A percentile compares a stretch with the other conserved stretches of the same genome.
These are phyloP conservation scores for Dynastes hyllus DNA, from an alignment of 2,888 invertebrate genomes.

Conservation along the genomic window DNA sequence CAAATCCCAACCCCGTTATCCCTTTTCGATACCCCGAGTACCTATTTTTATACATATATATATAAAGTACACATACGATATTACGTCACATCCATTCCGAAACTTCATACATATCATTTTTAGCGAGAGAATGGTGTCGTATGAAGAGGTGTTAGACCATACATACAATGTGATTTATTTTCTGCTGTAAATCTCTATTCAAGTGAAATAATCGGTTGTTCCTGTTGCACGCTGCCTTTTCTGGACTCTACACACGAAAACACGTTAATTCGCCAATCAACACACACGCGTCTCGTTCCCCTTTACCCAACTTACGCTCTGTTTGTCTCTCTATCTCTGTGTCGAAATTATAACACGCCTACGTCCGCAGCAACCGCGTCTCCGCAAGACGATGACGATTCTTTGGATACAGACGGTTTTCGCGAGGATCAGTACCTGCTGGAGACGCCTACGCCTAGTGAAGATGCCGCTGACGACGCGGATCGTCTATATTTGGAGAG, in stretches of 20 bases:
- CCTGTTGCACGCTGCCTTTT: constrained; percentile 54
- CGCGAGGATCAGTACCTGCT: constrained; percentile 72
- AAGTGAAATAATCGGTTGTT: constrained; percentile 52
- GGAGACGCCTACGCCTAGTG: constrained; percentile 71
- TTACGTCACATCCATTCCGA: constrained; percentile 52
- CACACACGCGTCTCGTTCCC: constrained; percentile 4
- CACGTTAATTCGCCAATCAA: constrained; percentile 41
- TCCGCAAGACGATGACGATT: constrained; percentile 74
- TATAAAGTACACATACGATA: constrained; percentile 33
- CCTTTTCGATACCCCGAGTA: neutral
- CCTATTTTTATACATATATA: constrained; percentile 27
- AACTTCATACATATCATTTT: constrained; percentile 58
- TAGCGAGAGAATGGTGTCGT: constrained; percentile 58
- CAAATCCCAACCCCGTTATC: constrained; percentile 16
- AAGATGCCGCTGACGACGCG: constrained; percentile 57
- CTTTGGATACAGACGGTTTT: constrained; percentile 74
- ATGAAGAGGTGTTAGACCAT: constrained; percentile 56
- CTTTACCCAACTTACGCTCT: constrained; percentile 19
- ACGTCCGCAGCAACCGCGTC: constrained; percentile 69
- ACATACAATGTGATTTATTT: constrained; percentile 63
- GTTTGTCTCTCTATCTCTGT: constrained; percentile 18
- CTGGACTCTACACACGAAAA: constrained; percentile 56
- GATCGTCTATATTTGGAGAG: constrained; percentile 58
- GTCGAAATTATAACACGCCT: constrained; percentile 25
- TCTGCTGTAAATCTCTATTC: constrained; percentile 57